phyloP scores from a whole-genome alignment of 2,888 invertebrate genomes.

The Apotomis turbidana region DNA sequence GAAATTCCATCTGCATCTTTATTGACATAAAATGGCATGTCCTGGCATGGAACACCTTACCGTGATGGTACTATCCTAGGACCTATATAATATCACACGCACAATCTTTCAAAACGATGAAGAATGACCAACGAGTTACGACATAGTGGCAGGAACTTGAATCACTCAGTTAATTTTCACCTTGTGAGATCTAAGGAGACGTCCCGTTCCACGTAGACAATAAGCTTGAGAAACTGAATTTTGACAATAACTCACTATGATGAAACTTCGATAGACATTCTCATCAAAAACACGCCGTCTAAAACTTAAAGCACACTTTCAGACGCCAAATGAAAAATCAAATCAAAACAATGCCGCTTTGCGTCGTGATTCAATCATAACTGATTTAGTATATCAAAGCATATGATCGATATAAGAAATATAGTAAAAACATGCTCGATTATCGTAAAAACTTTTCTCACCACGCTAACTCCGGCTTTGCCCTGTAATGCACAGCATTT shows the following conservation, averaged over 20 bases:
- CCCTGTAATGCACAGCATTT: conserved; percentile 73
- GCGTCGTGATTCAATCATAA: conserved; percentile 24
- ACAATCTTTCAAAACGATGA: conserved; percentile 27
- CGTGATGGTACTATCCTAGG: conserved; percentile 1
- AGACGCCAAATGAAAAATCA: conserved; percentile 24
- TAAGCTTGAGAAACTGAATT: too few relatives aligned
- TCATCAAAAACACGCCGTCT: conserved; percentile 12
- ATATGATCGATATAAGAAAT: conserved; percentile 40
- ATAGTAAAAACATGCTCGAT: conserved; percentile 65
- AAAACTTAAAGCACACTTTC: conserved; percentile 35
- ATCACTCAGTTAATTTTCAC: not conserved
- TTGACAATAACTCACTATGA: not conserved
- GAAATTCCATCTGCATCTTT: not conserved
- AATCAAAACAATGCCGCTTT: conserved; percentile 22
- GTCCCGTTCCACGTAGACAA: too few relatives aligned
- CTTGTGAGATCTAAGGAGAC: too few relatives aligned
- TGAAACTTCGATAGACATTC: conserved; percentile 22
- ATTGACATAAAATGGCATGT: not conserved
- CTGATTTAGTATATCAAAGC: conserved; percentile 36
- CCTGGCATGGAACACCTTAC: not conserved
- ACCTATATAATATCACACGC: conserved; percentile 32
- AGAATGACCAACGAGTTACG: conserved; percentile 19
- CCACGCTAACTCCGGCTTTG: conserved; percentile 74
- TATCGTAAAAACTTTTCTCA: conserved; percentile 67
- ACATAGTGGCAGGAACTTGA: not conserved